Base-by-base conservation (phyloP, 2,888 invertebrate species). In the Megastigmus dorsalis region DNA sequence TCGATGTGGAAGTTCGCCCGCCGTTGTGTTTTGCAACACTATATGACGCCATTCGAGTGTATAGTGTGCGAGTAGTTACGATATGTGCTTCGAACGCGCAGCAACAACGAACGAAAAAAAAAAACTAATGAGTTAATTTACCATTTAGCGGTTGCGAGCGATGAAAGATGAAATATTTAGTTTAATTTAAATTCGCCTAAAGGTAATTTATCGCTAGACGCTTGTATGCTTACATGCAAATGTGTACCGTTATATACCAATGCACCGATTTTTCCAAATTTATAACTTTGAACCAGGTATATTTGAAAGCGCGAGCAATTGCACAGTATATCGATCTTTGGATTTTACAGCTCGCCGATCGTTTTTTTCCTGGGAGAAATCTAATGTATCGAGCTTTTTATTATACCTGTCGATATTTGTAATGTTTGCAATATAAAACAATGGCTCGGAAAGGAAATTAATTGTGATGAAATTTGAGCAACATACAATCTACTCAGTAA, bases 41-140 rank as follows among this genome's bases (percentile, higher is more conserved):
- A 26, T 50, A 48, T 3, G 20, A 13, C 26, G 23, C 50, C n/a
- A n/a, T n/a, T n/a, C n/a, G n/a, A 1, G 26, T 10, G 41, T 10
- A 13, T 18, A 20, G 36, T 43, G 5, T 23, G 15, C 10, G 3
- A 18, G 10, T 2, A 3, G 6, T 15, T 28, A 13, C 38, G 54
- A 54, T 33, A 33, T 33, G 33, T 28, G 30, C 13, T 10, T 36
- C 15, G 3, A 23, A 33, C n/a, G n/a, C n/a, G n/a, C n/a, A n/a
- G n/a, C n/a, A n/a, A n/a, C n/a, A n/a, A n/a, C n/a, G n/a, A 13
- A 23, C 45, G 18, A 7, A 1, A 10, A n/a, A 50, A n/a, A 54
- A 28, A 18, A n/a, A 5, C 52, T 68, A 68, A 68, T 57, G 67
- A 68, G 67, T 48, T 66, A 55, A 66, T 66, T 66, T 55, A 33